Conservation (phyloP, 2,797 vertebrate species). For the Rhinoraja longicauda region DNA sequence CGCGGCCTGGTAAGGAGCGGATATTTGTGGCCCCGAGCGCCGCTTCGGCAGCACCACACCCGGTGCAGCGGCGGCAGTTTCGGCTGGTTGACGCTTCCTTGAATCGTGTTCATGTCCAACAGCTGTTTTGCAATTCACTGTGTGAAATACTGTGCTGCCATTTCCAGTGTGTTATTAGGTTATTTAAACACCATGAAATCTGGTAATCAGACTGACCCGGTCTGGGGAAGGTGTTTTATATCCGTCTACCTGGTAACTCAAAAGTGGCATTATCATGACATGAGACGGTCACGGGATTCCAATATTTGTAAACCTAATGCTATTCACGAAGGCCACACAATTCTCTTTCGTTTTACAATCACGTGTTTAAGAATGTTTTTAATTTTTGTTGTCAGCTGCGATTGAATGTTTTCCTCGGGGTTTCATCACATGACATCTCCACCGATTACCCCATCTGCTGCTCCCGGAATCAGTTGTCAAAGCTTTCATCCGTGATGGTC, state of each 20-base stretch:
- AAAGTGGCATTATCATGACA: background rate
- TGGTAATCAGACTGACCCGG: background rate
- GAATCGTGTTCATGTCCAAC: background rate
- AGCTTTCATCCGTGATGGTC: background rate
- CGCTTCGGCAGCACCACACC: background rate
- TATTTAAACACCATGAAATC: background rate
- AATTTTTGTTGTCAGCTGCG: too few relatives aligned
- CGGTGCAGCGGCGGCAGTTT: too few relatives aligned
- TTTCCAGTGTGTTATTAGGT: background rate
- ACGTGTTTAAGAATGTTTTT: background rate
- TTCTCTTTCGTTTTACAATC: background rate
- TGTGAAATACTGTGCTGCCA: background rate
- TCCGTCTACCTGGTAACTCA: background rate
- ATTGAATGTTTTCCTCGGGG: background rate
- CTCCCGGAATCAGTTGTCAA: background rate
- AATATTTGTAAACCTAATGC: background rate
- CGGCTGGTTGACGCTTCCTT: background rate
- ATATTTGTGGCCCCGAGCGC: background rate
- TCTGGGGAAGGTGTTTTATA: background rate
- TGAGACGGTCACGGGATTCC: background rate
- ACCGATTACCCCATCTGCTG: background rate
- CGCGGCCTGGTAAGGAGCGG: background rate
- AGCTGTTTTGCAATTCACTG: background rate
- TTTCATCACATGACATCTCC: background rate
- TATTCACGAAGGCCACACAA: background rate